Evolutionary conservation across 2,888 invertebrate genomes (phyloP).

Genomic region (Pristionchus fissidentatus): DNA sequence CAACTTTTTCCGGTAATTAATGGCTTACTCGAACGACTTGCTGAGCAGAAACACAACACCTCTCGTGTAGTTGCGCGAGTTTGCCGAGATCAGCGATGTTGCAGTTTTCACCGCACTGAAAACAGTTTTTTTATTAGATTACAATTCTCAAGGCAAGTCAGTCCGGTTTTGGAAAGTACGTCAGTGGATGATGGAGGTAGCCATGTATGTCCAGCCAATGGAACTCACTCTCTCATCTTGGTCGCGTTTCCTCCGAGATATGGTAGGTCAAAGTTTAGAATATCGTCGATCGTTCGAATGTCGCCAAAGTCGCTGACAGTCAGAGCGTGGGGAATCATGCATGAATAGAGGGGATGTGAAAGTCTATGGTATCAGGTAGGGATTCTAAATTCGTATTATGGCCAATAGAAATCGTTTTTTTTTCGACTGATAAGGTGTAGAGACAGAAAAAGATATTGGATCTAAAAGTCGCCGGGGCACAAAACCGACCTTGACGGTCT

Average conservation of each 20-base stretch:
- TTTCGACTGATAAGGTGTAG: no score
- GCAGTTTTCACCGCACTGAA: not conserved
- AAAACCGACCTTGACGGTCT: not conserved
- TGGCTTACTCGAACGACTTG: not conserved
- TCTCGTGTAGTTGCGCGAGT: not conserved
- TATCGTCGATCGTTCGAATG: not conserved
- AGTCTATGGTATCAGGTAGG: no score
- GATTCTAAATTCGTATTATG: no score
- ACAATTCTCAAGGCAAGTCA: not conserved
- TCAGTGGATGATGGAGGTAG: no score
- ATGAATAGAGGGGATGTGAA: not conserved
- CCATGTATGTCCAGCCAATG: no score
- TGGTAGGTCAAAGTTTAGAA: not conserved
- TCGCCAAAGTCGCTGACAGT: not conserved
- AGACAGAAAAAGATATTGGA: no score
- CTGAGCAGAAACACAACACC: not conserved
- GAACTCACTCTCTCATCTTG: not conserved
- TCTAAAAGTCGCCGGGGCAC: no score
- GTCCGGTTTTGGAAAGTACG: no score
- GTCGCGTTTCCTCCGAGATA: not conserved
- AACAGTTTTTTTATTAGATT: not conserved
- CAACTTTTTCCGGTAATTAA: no score
- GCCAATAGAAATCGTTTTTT: no score
- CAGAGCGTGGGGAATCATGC: no score
- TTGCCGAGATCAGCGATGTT: not conserved